Evolutionary conservation across 2,888 invertebrate genomes (phyloP).

Genomic region (Leptopilina drosophilae): DNA sequence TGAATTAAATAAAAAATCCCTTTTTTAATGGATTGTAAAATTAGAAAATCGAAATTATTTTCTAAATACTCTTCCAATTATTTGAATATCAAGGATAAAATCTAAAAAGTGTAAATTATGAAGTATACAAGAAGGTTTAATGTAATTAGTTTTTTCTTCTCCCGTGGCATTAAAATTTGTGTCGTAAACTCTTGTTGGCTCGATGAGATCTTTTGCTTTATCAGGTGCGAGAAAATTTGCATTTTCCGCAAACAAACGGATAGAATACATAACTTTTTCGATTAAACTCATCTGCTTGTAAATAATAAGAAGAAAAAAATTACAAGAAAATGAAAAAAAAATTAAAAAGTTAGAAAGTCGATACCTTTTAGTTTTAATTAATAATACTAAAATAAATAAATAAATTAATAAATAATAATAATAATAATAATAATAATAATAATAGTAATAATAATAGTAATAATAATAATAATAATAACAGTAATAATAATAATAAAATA

Average conservation of each 20-base stretch:
- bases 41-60: too few relatives aligned
- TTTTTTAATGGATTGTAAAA: too few relatives aligned
- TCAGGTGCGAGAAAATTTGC: constrained; percentile 32
- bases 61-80: too few relatives aligned
- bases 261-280: constrained; percentile 37
- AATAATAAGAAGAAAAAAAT: neutral
- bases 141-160: constrained; percentile 7
- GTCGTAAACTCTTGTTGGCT: constrained; percentile 17
- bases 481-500: too few relatives aligned
- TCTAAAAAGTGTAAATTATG: neutral
- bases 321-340: too few relatives aligned
- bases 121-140: constrained; percentile 9
- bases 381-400: too few relatives aligned
- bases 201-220: constrained; percentile 35
- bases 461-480: neutral
- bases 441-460: too few relatives aligned
- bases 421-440: neutral
- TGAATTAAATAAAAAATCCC: too few relatives aligned
- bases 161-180: constrained; percentile 18
- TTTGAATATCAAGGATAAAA: neutral
- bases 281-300: constrained; percentile 19
- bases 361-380: neutral
- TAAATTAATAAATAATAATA: too few relatives aligned
- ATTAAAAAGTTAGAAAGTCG: too few relatives aligned
- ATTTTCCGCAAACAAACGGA: constrained; percentile 20